Conservation (phyloP, 2,888 invertebrate genomes). For the Andricus curvator region DNA sequence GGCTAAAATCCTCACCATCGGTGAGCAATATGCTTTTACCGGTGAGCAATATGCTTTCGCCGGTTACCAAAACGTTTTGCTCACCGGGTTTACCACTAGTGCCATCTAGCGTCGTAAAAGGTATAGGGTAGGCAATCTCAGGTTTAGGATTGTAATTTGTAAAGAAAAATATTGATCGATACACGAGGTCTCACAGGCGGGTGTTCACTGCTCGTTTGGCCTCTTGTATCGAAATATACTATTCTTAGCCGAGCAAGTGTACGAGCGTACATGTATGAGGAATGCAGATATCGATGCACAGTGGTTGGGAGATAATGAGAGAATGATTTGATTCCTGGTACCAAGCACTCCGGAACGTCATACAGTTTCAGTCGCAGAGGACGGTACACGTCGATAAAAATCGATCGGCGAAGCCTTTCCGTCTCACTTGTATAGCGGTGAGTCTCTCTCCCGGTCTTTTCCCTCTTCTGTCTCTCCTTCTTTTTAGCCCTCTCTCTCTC, state of each 20-base stretch:
- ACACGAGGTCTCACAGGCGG: no score
- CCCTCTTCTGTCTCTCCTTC: slow-evolving; percentile 20
- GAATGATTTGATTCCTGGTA: slow-evolving; percentile 38
- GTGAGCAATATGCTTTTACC: no score
- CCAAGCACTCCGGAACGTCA: slow-evolving; percentile 24
- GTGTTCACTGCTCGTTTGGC: no score
- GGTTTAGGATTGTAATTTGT: no score
- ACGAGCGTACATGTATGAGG: not conserved
- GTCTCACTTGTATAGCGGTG: slow-evolving; percentile 27
- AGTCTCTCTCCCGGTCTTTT: slow-evolving; percentile 37
- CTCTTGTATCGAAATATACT: no score
- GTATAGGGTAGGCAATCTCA: no score
- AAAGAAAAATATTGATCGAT: no score
- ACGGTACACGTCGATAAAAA: slow-evolving; percentile 38
- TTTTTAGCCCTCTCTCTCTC: slow-evolving; percentile 35
- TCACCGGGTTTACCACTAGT: no score
- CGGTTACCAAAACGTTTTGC: no score
- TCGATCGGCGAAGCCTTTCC: slow-evolving; percentile 29
- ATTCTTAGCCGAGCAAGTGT: not conserved
- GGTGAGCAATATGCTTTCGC: no score
- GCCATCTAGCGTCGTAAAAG: no score
- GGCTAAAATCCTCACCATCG: no score
- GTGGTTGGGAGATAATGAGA: slow-evolving; percentile 25
- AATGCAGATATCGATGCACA: not conserved
- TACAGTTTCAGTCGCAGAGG: slow-evolving; percentile 28